Base-by-base conservation (phyloP, 2,113 vertebrate species). In the Himantopus leucocephalus region DNA sequence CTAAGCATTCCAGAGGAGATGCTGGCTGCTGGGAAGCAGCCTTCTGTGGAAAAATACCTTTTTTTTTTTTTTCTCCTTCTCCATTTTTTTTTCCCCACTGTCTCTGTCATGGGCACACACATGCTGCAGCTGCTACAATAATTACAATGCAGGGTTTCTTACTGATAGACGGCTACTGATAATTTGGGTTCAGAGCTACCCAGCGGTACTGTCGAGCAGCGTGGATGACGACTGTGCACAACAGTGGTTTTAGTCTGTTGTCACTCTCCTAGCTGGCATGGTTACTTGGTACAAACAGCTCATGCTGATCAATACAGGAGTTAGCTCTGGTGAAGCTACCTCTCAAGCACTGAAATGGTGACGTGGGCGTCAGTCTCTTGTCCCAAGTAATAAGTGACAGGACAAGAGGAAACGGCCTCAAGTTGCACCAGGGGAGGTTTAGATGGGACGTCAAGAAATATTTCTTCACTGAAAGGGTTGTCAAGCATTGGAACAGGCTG, bases 221-320 rank as follows among this genome's bases (percentile, higher is more conserved):
- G 1, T 10, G 15, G 45, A 27, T 41, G 55, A n/a, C 4, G 9
- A 10, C 37, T 35, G 7, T 47, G 18, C 22, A 34, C 0, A 0
- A 58, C 8, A 2, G 47, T 2, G 1, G 41, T 48, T 94, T 92
- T 70, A 43, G 29, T 73, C 45, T 50, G n/a, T 15, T 27, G 55
- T 67, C 29, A 9, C 18, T 87, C 47, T 56, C 35, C 11, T 4
- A 75, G 43, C 70, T 77, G 50, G 50, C 79, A 45, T 11, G 26
- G 52, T 47, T 77, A 43, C 27, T 50, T 21, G 20, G 32, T 67
- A 73, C 30, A 78, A 68, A 30, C 35, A 73, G 22, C 17, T 81
- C 20, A 7, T 2, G 19, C 22, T 48, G 60, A 74, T 75, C 53
- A 24, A 30, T 24, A 35, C 15, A 32, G 64, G 48, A 84, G 48